Evolutionary conservation across 1,140 invertebrate genomes (phyloP).

Genomic region (Fopius arisanus): DNA sequence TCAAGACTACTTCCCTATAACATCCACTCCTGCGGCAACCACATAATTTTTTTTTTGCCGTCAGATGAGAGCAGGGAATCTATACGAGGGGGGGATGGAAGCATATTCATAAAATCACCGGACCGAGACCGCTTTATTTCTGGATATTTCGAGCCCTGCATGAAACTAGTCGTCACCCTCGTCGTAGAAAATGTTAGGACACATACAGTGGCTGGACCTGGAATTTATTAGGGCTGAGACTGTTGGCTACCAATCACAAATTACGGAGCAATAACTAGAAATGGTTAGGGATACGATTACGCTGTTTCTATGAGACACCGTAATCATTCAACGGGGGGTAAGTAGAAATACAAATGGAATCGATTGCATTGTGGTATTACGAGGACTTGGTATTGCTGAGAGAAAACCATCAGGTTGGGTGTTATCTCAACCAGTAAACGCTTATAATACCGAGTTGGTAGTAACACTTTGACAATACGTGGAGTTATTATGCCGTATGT

Average conservation of each 20-base stretch:
- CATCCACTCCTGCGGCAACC: conserved; percentile 1
- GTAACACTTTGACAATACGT: conserved; percentile 51
- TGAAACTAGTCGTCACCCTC: conserved; percentile 15
- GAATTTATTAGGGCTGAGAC: conserved; percentile 62
- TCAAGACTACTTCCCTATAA: conserved; percentile 4
- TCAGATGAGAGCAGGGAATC: neutral
- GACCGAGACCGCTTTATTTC: conserved; percentile 61
- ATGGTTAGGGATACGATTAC: conserved; percentile 51
- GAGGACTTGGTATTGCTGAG: neutral
- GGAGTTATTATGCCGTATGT: conserved; percentile 46
- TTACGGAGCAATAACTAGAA: conserved; percentile 56
- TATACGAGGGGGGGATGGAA: conserved; percentile 42
- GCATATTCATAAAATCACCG: conserved; percentile 63
- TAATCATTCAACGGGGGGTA: neutral
- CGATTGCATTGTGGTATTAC: conserved; percentile 15
- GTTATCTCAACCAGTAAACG: conserved; percentile 54
- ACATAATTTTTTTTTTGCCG: conserved; percentile 3
- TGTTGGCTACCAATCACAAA: conserved; percentile 59
- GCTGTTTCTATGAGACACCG: conserved; percentile 12
- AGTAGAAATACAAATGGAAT: conserved; percentile 35
- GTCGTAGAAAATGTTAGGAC: neutral
- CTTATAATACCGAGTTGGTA: conserved; percentile 46
- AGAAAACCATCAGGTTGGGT: conserved; percentile 36
- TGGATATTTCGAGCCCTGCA: neutral
- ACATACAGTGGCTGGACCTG: conserved; percentile 37